A percentile compares a stretch with the other conserved stretches of the same genome.
Conservation (phyloP, 2,888 invertebrate genomes). For the Palloptera scutellata region DNA sequence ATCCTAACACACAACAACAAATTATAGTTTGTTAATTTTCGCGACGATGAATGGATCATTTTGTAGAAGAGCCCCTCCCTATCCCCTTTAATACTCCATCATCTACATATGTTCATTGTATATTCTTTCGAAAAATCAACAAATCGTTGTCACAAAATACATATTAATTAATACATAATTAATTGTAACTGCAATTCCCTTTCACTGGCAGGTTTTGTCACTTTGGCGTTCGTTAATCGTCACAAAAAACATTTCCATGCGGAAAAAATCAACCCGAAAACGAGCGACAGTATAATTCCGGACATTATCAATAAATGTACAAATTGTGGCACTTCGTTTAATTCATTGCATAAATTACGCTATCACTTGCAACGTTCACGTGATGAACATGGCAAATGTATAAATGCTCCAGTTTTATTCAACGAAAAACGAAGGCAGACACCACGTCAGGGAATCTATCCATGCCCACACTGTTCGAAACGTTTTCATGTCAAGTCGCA, state of each 20-base stretch:
- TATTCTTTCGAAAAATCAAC: no score
- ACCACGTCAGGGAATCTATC: conserved; percentile 32
- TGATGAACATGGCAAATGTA: conserved; percentile 36
- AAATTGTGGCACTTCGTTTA: conserved; percentile 30
- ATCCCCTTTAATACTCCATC: no score
- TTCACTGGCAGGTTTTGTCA: conserved; percentile 39
- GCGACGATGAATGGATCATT: no score
- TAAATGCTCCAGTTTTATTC: not conserved
- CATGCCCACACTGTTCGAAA: conserved; percentile 39
- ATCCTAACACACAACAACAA: no score
- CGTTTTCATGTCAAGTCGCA: conserved; percentile 40
- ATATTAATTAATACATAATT: no score
- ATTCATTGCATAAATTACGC: conserved; percentile 36
- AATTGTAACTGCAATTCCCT: not conserved
- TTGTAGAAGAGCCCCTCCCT: no score
- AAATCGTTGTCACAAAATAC: no score
- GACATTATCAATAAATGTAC: conserved; percentile 11
- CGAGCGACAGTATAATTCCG: conserved; percentile 3
- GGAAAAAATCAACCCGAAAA: conserved; percentile 24
- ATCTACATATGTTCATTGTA: no score
- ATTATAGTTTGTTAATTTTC: no score
- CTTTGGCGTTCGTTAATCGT: conserved; percentile 40
- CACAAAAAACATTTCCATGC: conserved; percentile 40
- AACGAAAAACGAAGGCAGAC: not conserved
- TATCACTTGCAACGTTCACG: conserved; percentile 37